A percentile compares a stretch with the other conserved stretches of the same genome.
Conservation (phyloP, 2,797 vertebrate species). For the Ctenochaetus hawaiiensis region DNA sequence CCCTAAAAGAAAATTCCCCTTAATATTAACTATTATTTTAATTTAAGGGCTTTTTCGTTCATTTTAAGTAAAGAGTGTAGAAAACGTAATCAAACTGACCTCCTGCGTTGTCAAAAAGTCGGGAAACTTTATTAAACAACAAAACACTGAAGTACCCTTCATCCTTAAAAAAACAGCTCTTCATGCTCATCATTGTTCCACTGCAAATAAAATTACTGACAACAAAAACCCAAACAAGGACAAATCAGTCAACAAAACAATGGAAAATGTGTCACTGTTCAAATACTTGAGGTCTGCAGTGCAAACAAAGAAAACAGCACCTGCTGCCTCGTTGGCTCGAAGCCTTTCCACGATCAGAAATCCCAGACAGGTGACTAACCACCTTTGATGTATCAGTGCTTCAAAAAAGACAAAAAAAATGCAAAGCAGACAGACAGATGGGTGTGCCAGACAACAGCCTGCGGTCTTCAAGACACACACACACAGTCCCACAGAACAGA, state of each 20-base stretch:
- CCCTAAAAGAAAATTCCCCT: too few species aligned
- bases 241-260: neutral
- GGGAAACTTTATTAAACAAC: too few species aligned
- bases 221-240: too few species aligned
- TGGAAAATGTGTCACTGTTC: slow-evolving; percentile 3
- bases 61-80: too few species aligned
- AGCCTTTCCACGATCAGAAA: slow-evolving; percentile 23
- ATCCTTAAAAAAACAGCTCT: too few species aligned
- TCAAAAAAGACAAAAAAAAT: slow-evolving; percentile 36
- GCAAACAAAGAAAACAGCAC: slow-evolving; percentile 16
- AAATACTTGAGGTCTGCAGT: neutral
- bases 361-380: slow-evolving; percentile 65
- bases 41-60: too few species aligned
- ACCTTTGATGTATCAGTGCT: slow-evolving; percentile 10
- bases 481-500: slow-evolving; percentile 21
- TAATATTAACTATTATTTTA: too few species aligned
- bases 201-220: too few species aligned
- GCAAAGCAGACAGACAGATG: slow-evolving; percentile 11
- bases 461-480: slow-evolving; percentile 4
- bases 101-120: too few species aligned
- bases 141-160: too few species aligned
- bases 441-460: slow-evolving; percentile 52
- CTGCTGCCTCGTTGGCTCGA: slow-evolving; percentile 31
- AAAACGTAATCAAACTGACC: too few species aligned
- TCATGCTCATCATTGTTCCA: too few species aligned